Evolutionary conservation across 2,113 vertebrate species (phyloP).

Genomic region (Alces alces): DNA sequence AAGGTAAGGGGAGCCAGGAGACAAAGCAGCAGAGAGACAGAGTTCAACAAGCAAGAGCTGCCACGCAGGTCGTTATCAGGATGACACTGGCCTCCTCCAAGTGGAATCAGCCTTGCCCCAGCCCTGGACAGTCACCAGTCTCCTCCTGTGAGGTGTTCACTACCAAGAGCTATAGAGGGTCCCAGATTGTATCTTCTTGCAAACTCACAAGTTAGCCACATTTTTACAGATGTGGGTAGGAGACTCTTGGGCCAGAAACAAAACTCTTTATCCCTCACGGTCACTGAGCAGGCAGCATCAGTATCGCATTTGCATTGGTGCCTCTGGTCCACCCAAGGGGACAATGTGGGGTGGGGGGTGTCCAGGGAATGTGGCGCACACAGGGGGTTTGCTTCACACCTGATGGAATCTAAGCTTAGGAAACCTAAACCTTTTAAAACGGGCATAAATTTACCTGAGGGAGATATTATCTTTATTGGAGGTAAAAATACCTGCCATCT

Average conservation of each 20-base stretch:
- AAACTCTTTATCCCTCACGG: neutral
- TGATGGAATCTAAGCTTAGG: neutral
- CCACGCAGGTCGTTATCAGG: neutral
- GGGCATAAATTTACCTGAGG: neutral
- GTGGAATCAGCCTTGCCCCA: neutral
- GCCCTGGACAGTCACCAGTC: neutral
- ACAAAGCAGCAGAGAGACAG: neutral
- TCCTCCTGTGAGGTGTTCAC: neutral
- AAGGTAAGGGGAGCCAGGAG: neutral
- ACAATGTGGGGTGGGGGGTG: accelerated
- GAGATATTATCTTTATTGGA: neutral
- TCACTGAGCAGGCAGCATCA: neutral
- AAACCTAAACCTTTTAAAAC: neutral
- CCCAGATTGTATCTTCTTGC: neutral
- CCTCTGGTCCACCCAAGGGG: neutral
- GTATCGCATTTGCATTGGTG: accelerated
- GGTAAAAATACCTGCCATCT: neutral
- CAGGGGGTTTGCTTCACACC: neutral
- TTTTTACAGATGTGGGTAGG: neutral
- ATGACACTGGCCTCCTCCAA: neutral
- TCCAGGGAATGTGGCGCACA: neutral
- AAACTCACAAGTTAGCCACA: neutral
- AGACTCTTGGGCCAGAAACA: neutral
- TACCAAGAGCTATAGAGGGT: neutral
- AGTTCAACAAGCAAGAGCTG: neutral